A percentile compares a stretch with the other conserved stretches of the same genome.
These are phyloP conservation scores for Camponotus vicinus DNA, from an alignment of 1,140 invertebrate species.

Conservation along the genomic window DNA sequence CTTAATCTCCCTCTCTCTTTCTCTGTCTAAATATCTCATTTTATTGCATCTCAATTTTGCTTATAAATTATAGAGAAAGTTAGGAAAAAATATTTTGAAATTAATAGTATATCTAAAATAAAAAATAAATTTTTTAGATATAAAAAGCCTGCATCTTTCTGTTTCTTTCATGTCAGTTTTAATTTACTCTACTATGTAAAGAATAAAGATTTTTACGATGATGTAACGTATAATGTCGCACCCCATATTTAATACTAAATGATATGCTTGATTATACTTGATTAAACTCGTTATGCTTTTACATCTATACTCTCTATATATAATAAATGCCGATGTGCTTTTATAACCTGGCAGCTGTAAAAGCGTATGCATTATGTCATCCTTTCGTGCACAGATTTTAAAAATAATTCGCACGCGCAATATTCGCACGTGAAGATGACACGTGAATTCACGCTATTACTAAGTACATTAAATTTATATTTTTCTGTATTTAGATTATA, in stretches of 20 bases:
- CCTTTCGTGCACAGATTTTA: neutral
- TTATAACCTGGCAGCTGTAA: neutral
- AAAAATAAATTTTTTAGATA: no score
- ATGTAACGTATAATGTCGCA: neutral
- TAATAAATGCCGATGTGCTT: neutral
- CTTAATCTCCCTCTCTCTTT: neutral
- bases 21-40: no score
- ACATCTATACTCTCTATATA: neutral
- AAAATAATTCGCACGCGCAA: neutral
- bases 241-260: neutral
- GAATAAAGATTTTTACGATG: neutral
- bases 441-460: neutral
- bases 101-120: neutral
- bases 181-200: neutral
- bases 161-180: neutral
- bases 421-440: neutral
- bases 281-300: neutral
- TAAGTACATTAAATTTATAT: neutral
- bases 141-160: neutral
- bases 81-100: neutral
- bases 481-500: neutral
- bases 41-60: no score
- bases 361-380: conserved; percentile 25
- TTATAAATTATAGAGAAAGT: neutral
- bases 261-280: neutral